These are phyloP conservation scores for Penaeus vannamei DNA, from an alignment of 1,140 invertebrate genomes.

Conservation along the genomic window DNA sequence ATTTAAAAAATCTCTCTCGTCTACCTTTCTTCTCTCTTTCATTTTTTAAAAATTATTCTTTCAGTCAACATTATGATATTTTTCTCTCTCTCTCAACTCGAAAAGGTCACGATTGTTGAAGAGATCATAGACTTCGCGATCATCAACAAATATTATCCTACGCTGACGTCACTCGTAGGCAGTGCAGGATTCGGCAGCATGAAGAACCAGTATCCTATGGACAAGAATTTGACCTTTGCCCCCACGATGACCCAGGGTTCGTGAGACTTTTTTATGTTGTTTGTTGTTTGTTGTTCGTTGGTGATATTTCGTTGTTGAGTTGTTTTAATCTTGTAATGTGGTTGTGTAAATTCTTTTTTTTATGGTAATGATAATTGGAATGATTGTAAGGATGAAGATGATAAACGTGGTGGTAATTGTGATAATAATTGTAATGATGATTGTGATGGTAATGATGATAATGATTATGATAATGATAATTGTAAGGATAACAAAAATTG, in stretches of 20 bases:
- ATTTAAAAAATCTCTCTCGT: too few species aligned
- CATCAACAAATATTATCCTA: constrained; percentile 42
- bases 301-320: neutral
- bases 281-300: neutral
- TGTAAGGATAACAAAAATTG: too few species aligned
- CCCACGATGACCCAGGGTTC: constrained; percentile 52
- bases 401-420: too few species aligned
- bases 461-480: too few species aligned
- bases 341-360: neutral
- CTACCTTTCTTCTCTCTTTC: too few species aligned
- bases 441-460: too few species aligned
- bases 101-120: constrained; percentile 56
- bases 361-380: neutral
- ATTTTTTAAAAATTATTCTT: constrained; percentile 20
- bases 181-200: constrained; percentile 45
- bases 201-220: constrained; percentile 52
- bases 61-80: neutral
- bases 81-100: neutral
- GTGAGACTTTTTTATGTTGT: neutral
- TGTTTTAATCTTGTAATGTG: neutral
- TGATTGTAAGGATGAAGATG: too few species aligned
- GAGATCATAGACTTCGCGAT: constrained; percentile 56
- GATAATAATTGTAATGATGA: too few species aligned
- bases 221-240: constrained; percentile 59
- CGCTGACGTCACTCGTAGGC: neutral